phyloP scores from a whole-genome alignment of 2,113 vertebrate species.

The Silurus meridionalis region DNA sequence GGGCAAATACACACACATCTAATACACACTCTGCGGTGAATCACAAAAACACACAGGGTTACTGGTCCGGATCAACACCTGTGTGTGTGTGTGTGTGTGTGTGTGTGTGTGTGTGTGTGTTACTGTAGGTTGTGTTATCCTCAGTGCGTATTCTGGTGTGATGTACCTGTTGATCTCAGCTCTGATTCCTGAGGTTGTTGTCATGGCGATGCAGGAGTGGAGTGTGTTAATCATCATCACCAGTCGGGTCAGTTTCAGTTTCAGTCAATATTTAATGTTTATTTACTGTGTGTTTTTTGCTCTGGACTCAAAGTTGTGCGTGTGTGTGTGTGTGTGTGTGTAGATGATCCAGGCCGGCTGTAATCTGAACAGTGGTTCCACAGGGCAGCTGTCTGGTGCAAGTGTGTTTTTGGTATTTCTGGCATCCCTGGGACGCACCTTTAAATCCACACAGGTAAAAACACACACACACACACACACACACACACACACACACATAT shows the following conservation, averaged over 20 bases:
- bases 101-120: slow-evolving; percentile 2
- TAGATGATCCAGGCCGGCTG: slow-evolving; percentile 76
- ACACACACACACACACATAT: slow-evolving; percentile 17
- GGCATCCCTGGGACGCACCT: slow-evolving; percentile 73
- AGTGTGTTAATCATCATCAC: slow-evolving; percentile 69
- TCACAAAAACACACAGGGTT: background rate
- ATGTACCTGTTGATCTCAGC: slow-evolving; percentile 69
- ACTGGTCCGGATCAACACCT: background rate
- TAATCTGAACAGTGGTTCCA: slow-evolving; percentile 76
- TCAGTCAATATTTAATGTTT: background rate
- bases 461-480: slow-evolving; percentile 9
- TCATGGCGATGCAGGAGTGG: slow-evolving; percentile 70
- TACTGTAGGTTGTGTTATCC: slow-evolving; percentile 60
- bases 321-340: background rate
- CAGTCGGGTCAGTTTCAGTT: slow-evolving; percentile 68
- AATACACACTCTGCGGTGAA: background rate
- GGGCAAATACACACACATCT: background rate
- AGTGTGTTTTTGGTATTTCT: slow-evolving; percentile 72
- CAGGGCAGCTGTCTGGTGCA: slow-evolving; percentile 78
- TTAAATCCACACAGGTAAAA: slow-evolving; percentile 77
- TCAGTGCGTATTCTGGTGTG: slow-evolving; percentile 57
- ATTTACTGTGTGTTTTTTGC: background rate
- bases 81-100: background rate
- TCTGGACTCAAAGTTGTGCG: background rate
- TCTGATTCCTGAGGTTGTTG: slow-evolving; percentile 51